Conservation (phyloP, 2,113 vertebrate species). For the Emydura subglobosa region DNA sequence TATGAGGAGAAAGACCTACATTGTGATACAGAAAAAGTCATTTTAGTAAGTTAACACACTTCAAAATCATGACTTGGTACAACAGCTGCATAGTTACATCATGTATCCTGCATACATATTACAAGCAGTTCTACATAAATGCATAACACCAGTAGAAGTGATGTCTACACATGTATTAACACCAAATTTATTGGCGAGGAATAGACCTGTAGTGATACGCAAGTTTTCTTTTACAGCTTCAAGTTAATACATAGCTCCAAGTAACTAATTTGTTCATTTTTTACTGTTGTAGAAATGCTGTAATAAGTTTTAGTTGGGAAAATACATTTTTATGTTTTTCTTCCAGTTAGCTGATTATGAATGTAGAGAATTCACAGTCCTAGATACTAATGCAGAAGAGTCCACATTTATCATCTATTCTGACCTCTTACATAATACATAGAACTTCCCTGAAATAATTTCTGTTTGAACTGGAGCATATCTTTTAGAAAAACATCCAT, state of each 20-base stretch:
- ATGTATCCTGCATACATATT: not conserved
- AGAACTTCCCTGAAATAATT: not conserved
- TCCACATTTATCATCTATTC: not conserved
- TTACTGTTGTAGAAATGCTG: not conserved
- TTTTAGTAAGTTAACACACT: not conserved
- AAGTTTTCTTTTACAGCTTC: not conserved
- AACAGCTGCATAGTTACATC: not conserved
- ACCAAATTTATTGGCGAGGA: not conserved
- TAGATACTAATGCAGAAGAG: not conserved
- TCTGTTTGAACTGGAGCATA: not conserved
- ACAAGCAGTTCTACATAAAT: slow-evolving; percentile 1
- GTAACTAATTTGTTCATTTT: not conserved
- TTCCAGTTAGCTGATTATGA: not conserved
- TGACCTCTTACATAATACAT: not conserved
- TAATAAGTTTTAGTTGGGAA: not conserved
- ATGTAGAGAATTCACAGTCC: not conserved
- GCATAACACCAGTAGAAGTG: not conserved
- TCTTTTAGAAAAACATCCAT: not conserved
- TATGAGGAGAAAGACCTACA: not conserved
- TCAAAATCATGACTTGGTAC: slow-evolving; percentile 8
- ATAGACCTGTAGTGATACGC: not conserved
- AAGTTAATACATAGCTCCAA: not conserved
- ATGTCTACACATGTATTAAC: not conserved
- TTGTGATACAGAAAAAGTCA: not conserved
- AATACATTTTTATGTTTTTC: not conserved